Conservation (phyloP, 2,113 vertebrate species). For the Amia ocellicauda region DNA sequence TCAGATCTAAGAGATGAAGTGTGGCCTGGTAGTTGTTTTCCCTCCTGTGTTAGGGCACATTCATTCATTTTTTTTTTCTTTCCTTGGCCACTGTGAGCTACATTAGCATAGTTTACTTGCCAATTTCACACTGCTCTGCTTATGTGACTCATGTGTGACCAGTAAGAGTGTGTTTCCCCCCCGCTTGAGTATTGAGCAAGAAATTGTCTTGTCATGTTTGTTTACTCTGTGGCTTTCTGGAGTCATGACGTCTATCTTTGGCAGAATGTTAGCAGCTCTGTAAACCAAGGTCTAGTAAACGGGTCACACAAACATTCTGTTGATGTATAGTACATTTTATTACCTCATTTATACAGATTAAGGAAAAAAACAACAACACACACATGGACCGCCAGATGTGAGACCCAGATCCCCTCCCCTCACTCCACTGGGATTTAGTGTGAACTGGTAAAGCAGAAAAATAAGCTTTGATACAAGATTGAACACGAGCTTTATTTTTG, state of each 20-base stretch:
- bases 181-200: background rate
- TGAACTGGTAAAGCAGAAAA: no score
- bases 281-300: no score
- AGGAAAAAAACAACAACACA: no score
- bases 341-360: no score
- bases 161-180: background rate
- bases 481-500: no score
- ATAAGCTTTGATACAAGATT: no score
- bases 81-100: background rate
- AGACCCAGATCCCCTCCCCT: no score
- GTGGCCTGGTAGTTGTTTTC: background rate
- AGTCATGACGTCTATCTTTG: background rate
- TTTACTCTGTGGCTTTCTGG: background rate
- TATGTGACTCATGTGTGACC: background rate
- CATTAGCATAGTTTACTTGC: background rate
- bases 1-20: background rate
- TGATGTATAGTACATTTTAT: no score
- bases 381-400: no score
- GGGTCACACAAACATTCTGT: no score
- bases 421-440: no score
- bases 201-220: background rate
- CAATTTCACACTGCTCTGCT: background rate
- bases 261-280: no score
- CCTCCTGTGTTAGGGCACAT: background rate
- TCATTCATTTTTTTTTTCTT: background rate